Evolutionary conservation across 2,797 vertebrate species (phyloP).

Genomic region (Pagetopsis macropterus): DNA sequence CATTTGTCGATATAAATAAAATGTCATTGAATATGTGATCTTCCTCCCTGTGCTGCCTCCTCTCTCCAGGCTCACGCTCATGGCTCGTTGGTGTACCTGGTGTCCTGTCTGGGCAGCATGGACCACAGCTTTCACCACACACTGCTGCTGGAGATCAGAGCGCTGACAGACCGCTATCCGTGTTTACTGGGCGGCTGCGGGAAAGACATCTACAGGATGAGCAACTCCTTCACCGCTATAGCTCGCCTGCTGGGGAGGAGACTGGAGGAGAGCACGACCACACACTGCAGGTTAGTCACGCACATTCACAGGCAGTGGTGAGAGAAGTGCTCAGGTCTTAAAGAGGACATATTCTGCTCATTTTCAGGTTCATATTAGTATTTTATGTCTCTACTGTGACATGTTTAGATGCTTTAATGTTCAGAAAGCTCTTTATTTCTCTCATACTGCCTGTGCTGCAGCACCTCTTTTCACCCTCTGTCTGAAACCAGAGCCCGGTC

Average conservation of each 20-base stretch:
- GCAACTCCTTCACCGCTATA: constrained; percentile 94
- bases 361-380: no score
- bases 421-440: no score
- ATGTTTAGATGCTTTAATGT: no score
- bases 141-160: constrained; percentile 91
- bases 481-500: no score
- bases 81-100: constrained; percentile 87
- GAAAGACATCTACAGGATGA: constrained; percentile 94
- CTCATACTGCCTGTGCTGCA: no score
- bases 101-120: constrained; percentile 90
- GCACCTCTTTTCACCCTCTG: no score
- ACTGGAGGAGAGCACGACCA: constrained; percentile 72
- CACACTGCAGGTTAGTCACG: constrained; percentile 81
- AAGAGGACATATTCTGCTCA: no score
- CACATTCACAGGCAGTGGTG: background rate
- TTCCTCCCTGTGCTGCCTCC: background rate
- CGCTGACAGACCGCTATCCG: constrained; percentile 87
- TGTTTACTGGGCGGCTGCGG: constrained; percentile 86
- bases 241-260: constrained; percentile 85
- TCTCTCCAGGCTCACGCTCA: constrained; percentile 85
- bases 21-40: background rate
- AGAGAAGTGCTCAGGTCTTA: no score
- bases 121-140: constrained; percentile 93
- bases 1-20: no score
- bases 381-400: no score